phyloP scores from a whole-genome alignment of 2,888 invertebrate genomes.

The Epinotia brunnichana region DNA sequence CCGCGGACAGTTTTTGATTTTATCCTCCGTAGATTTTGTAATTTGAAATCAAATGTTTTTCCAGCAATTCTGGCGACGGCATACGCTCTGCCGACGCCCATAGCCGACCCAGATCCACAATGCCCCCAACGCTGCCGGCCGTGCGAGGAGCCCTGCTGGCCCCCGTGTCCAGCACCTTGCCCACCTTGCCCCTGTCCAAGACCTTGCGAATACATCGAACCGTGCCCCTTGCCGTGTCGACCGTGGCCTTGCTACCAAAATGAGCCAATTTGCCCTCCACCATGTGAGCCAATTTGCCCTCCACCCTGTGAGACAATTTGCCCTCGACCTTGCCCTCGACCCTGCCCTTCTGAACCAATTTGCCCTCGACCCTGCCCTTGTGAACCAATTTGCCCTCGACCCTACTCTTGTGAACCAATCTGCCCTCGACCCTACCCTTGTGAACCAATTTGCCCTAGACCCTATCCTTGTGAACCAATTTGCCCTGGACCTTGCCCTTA shows the following conservation, averaged over 20 bases:
- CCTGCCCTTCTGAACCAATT: too few species aligned
- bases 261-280: slow-evolving; percentile 5
- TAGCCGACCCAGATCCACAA: neutral
- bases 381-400: neutral
- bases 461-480: neutral
- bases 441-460: neutral
- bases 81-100: slow-evolving; percentile 1
- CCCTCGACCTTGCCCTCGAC: too few species aligned
- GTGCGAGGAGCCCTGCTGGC: neutral
- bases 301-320: neutral
- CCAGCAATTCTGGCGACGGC: slow-evolving; percentile 11
- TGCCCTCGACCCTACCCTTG: neutral
- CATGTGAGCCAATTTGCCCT: neutral
- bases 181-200: slow-evolving; percentile 17
- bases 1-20: too few species aligned
- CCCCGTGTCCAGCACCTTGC: slow-evolving; percentile 41
- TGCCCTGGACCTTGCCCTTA: neutral
- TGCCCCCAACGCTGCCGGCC: neutral
- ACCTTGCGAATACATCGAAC: slow-evolving; percentile 20
- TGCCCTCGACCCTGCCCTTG: neutral
- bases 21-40: too few species aligned
- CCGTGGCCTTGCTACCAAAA: neutral
- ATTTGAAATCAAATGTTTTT: neutral
- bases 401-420: neutral
- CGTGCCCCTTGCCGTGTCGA: neutral